Percentiles rank a stretch among this genome's conserved stretches.
Evolutionary conservation across 1,140 invertebrate genomes (phyloP).

Genomic region (Nephila pilipes): DNA sequence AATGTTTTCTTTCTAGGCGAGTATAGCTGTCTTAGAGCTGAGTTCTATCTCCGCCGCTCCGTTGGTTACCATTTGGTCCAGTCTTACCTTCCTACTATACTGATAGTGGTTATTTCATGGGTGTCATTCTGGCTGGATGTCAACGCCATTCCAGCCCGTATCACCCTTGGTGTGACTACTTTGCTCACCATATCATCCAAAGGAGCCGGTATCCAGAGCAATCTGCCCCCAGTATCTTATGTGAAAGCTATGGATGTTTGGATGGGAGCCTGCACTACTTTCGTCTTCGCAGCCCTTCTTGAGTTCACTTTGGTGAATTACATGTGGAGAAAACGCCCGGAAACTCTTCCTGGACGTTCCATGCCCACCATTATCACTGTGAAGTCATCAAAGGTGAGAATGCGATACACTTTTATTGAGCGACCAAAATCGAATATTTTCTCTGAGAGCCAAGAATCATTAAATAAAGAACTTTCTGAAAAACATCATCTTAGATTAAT

Average conservation of each 20-base stretch:
- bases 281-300: conserved; percentile 82
- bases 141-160: conserved; percentile 85
- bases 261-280: conserved; percentile 83
- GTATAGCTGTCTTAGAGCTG: conserved; percentile 85
- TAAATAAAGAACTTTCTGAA: too few species aligned
- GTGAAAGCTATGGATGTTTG: conserved; percentile 84
- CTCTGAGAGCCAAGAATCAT: too few species aligned
- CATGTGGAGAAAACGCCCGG: conserved; percentile 78
- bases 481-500: too few species aligned
- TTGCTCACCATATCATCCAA: conserved; percentile 85
- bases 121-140: conserved; percentile 87
- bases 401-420: too few species aligned
- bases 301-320: conserved; percentile 82
- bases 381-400: conserved; percentile 70
- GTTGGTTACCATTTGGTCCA: conserved; percentile 86
- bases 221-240: conserved; percentile 82
- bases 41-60: conserved; percentile 84
- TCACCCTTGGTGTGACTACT: conserved; percentile 86
- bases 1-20: conserved; percentile 82
- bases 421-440: too few species aligned
- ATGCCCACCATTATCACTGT: conserved; percentile 68
- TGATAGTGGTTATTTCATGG: conserved; percentile 87
- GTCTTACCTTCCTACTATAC: conserved; percentile 85
- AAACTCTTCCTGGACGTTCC: conserved; percentile 44
- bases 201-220: conserved; percentile 79